Evolutionary conservation across 2,113 vertebrate species (phyloP).

Genomic region (Stercorarius parasiticus): DNA sequence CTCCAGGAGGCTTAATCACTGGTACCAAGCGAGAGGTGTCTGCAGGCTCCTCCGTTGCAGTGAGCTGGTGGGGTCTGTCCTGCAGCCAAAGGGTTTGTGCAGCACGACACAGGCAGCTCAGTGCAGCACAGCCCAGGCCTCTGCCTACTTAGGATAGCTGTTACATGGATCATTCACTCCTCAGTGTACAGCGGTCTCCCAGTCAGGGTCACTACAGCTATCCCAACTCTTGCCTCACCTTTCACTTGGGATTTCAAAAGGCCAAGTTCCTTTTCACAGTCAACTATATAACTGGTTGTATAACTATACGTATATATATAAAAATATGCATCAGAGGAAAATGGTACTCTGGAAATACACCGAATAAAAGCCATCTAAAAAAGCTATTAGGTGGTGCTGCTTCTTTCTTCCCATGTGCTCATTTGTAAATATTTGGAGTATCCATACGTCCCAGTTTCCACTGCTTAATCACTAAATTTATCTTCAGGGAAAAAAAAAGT

Average conservation of each 20-base stretch:
- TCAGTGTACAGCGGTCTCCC: not conserved
- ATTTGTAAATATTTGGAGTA: not conserved
- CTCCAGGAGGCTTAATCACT: accelerated
- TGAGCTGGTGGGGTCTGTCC: not conserved
- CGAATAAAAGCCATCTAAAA: not conserved
- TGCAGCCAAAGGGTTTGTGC: not conserved
- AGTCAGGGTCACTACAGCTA: not conserved
- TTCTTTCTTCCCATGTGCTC: not conserved
- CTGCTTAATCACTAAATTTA: not conserved
- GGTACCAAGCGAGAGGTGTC: not conserved
- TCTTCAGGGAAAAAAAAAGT: not conserved
- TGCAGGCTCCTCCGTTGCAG: not conserved
- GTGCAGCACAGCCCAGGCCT: not conserved
- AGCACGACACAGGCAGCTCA: not conserved
- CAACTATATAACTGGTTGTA: not conserved
- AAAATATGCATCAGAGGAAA: not conserved
- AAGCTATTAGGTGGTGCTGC: not conserved
- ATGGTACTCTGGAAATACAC: not conserved
- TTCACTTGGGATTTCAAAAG: not conserved
- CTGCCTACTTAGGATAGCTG: not conserved
- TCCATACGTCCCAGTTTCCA: not conserved
- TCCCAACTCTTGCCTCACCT: not conserved
- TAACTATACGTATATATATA: not conserved
- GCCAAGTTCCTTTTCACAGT: not conserved
- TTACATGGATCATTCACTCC: not conserved